Evolutionary conservation across 2,797 vertebrate species (phyloP), one percentile per base, ranked within the genome.

Genomic region (Megalops cyprinoides): DNA sequence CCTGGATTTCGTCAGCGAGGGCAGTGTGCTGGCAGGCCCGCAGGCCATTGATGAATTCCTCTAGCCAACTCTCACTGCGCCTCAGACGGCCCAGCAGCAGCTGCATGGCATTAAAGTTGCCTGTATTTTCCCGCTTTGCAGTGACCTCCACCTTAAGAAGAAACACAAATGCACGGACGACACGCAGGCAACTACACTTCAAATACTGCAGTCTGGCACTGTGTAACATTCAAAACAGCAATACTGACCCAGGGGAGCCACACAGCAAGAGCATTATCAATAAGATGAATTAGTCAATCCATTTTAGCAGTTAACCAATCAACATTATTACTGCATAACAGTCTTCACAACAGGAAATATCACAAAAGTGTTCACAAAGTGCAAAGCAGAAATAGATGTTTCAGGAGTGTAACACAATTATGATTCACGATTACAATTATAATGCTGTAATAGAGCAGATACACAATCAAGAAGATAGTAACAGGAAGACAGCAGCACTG

Each of bases 11-110:
- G 7, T 82, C 78, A 12, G 93, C 92, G 4, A 95, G 69, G 0
- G 0, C 3, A 0, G 0, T 0, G 0, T 93, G 87, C 55, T 94
- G 90, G 78, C 89, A 93, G 0, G 44, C 81, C 65, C 85, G 84
- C 0, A 95, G 87, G 0, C 90, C 94, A 1, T 18, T 0, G 55
- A 95, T 94, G 51, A 95, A 92, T 80, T 95, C 84, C 55, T 93
- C 91, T 0, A 91, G 90, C 94, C 94, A 95, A 81, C 90, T 92
- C 18, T 94, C 90, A 51, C 93, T 85, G 53, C 90, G 91, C 79
- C 81, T 93, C n/a, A 95, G 89, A 83, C 91, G 91, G 1, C 93
- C 91, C 86, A 95, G 82, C 2, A 95, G 92, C 20, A 88, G 79
- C 79, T 85, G 79, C 89, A 94, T 91, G 76, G 89, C 87, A n/a